A percentile compares a stretch with the other conserved stretches of the same genome.
Conservation (phyloP, 1,140 invertebrate genomes). For the Ceratina japonica region DNA sequence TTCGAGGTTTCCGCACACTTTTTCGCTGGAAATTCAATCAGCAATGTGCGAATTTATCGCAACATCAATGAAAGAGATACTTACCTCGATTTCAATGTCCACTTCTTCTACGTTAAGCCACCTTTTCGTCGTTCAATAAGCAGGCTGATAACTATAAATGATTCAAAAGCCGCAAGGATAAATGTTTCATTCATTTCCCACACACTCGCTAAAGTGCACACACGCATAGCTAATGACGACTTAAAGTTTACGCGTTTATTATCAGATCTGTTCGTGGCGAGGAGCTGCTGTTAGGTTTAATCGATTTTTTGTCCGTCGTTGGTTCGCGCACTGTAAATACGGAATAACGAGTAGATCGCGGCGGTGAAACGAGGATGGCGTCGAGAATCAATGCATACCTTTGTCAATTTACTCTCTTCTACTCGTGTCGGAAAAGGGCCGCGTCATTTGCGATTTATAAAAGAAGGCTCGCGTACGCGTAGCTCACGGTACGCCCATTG, state of each 20-base stretch:
- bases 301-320: not conserved
- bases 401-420: conserved; percentile 3
- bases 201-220: no score
- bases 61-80: not conserved
- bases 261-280: not conserved
- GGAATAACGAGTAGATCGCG: not conserved
- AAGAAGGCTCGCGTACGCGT: not conserved
- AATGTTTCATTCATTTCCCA: no score
- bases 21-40: not conserved
- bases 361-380: not conserved
- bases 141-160: no score
- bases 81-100: no score
- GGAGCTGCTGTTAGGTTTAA: not conserved
- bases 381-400: not conserved
- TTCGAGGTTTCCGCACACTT: not conserved
- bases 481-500: conserved; percentile 8
- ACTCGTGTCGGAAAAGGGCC: not conserved
- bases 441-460: conserved; percentile 10
- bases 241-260: no score
- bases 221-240: no score
- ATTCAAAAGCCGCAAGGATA: no score
- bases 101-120: no score
- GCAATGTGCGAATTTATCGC: not conserved
- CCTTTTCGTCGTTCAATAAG: no score
- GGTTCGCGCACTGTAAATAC: not conserved